Evolutionary conservation across 1,140 invertebrate species (phyloP).

Genomic region (Heliconius hermathena): DNA sequence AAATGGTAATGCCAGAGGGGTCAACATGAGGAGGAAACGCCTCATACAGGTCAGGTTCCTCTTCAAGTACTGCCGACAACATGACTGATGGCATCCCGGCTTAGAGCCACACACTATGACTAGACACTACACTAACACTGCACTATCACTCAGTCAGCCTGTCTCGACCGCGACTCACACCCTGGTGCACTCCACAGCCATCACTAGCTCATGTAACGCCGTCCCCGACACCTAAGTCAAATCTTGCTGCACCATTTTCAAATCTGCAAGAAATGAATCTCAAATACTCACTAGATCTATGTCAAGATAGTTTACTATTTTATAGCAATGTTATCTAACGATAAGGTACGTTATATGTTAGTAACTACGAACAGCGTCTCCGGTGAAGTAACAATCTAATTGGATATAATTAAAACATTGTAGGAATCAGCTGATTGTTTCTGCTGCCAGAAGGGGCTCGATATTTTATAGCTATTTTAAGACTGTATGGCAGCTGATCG

Average conservation of each 20-base stretch:
- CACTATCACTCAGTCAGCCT: conserved; percentile 58
- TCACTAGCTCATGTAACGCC: conserved; percentile 48
- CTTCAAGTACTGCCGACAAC: conserved; percentile 85
- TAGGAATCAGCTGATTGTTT: conserved; percentile 74
- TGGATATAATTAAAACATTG: conserved; percentile 74
- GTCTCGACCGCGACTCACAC: conserved; percentile 68
- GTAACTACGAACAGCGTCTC: conserved; percentile 35
- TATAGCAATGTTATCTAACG: conserved; percentile 46
- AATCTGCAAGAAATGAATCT: conserved; percentile 67
- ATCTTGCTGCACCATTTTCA: conserved; percentile 82
- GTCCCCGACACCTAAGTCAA: conserved; percentile 74
- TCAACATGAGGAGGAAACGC: conserved; percentile 89
- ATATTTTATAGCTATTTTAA: conserved; percentile 80
- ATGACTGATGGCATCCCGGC: conserved; percentile 79
- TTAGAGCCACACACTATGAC: conserved; percentile 67
- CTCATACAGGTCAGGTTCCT: conserved; percentile 88
- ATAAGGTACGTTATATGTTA: conserved; percentile 47
- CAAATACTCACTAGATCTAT: conserved; percentile 55
- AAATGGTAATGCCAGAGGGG: conserved; percentile 85
- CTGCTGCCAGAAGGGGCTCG: conserved; percentile 74
- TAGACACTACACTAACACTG: conserved; percentile 76
- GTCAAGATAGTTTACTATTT: conserved; percentile 51
- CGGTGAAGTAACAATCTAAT: conserved; percentile 69
- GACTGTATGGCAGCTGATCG: conserved; percentile 74
- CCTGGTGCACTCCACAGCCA: conserved; percentile 66